Base-by-base conservation (phyloP, 2,797 vertebrate species). In the Sardinella longiceps region DNA sequence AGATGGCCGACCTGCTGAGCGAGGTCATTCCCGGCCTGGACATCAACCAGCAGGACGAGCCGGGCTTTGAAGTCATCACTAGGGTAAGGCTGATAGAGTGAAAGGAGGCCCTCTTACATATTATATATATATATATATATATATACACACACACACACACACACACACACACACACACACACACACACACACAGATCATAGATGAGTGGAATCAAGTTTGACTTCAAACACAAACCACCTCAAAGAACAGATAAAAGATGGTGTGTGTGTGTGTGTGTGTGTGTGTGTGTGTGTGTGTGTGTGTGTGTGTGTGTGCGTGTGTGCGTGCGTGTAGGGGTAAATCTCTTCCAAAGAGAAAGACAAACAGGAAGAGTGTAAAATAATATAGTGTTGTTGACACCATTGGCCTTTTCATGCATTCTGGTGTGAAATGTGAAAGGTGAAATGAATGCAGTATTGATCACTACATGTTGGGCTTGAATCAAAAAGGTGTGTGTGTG, bases 51-150 rank as follows among this genome's bases (percentile, higher is more conserved):
- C 95, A 96, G 88, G 96, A 96, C 84, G 96, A 97, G 86, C 95
- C 95, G 30, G 96, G 96, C 80, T 97, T 96, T 91, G 96, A 97
- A 95, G 96, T 96, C 85, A 95, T 97, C 91, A 96, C 95, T 86
- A 93, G 93, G 88, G 96, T 96, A 89, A 95, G 96, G 58, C 18
- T 2, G 12, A 48, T n/a, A n/a, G n/a, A n/a, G n/a, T n/a, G 43
- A 7, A 3, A 43, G 43, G 2, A 43, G 43, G 43, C 20, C 56
- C 20, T 23, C n/a, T 23, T 14, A 14, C 12, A 2, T 2, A 2
- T 3, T 23, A 3, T 23, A 15, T n/a, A 30, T 25, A 30, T n/a
- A 66, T 12, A 66, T 28, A 63, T n/a, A 63, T n/a, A 28, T 5
- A 20, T 23, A 20, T 10, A 25, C 20, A 60, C 56, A 63, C 25